Evolutionary conservation across 2,797 vertebrate species (phyloP).

Genomic region (Cottoperca gobio): DNA sequence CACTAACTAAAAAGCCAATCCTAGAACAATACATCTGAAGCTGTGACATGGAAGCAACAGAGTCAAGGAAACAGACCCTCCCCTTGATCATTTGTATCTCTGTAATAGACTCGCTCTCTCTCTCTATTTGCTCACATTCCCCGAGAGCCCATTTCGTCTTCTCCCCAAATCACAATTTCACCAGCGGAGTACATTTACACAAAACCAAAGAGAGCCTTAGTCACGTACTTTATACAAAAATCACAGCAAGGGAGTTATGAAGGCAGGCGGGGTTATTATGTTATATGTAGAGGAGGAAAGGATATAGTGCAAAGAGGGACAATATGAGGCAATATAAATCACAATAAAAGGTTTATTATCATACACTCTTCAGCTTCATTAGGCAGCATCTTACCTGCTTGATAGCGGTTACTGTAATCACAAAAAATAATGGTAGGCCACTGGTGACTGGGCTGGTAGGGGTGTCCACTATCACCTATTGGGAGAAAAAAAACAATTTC

Average conservation of each 20-base stretch:
- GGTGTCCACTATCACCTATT: slow-evolving; percentile 97
- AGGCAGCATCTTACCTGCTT: slow-evolving; percentile 90
- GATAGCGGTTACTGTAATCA: slow-evolving; percentile 98
- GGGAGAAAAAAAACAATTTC: neutral
- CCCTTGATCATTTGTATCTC: slow-evolving; percentile 62
- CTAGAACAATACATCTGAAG: slow-evolving; percentile 79
- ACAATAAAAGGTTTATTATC: slow-evolving; percentile 7
- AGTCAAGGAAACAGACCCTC: slow-evolving; percentile 49
- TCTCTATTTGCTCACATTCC: slow-evolving; percentile 46
- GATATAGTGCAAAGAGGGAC: slow-evolving; percentile 22
- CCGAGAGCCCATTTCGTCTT: slow-evolving; percentile 55
- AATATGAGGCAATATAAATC: slow-evolving; percentile 18
- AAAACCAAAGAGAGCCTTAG: slow-evolving; percentile 62
- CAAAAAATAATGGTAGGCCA: slow-evolving; percentile 97
- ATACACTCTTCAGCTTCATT: slow-evolving; percentile 12
- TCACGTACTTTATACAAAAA: slow-evolving; percentile 61
- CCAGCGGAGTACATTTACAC: slow-evolving; percentile 59
- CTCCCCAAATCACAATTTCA: slow-evolving; percentile 62
- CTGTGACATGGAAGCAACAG: slow-evolving; percentile 45
- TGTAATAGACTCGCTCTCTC: slow-evolving; percentile 55
- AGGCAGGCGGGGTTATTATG: slow-evolving; percentile 17
- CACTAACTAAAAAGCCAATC: slow-evolving; percentile 51
- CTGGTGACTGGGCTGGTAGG: slow-evolving; percentile 99
- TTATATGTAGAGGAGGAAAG: slow-evolving; percentile 8
- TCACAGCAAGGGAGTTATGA: slow-evolving; percentile 44